Evolutionary conservation across 1,140 invertebrate species (phyloP).

Genomic region (Wasmannia auropunctata): DNA sequence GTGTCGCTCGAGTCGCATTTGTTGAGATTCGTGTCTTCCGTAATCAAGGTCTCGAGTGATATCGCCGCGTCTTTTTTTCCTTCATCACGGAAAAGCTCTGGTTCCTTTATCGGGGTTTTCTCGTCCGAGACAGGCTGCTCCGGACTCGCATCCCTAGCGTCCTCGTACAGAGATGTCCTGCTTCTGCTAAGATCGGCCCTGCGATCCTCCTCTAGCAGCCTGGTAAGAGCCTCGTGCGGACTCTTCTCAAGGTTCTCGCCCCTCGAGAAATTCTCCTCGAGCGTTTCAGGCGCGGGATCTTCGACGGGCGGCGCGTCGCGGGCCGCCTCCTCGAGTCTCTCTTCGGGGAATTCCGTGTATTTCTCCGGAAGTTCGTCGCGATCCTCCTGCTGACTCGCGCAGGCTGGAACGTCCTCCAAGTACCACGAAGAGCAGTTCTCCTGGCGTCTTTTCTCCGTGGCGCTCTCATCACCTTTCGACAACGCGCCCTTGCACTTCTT

Average conservation of each 20-base stretch:
- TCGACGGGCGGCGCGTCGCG: slow-evolving; percentile 39
- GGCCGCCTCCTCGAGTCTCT: slow-evolving; percentile 38
- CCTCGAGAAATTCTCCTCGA: slow-evolving; percentile 38
- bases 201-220: slow-evolving; percentile 59
- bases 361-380: slow-evolving; percentile 21
- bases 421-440: slow-evolving; percentile 81
- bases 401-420: slow-evolving; percentile 72
- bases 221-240: slow-evolving; percentile 27
- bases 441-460: slow-evolving; percentile 75
- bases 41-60: slow-evolving; percentile 54
- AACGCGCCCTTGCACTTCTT: slow-evolving; percentile 84
- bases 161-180: slow-evolving; percentile 75
- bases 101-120: neutral
- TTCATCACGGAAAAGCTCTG: neutral
- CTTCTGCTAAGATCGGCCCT: slow-evolving; percentile 64
- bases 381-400: slow-evolving; percentile 44
- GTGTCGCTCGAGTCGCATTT: slow-evolving; percentile 82
- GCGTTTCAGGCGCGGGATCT: neutral
- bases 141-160: slow-evolving; percentile 68
- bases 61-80: slow-evolving; percentile 47
- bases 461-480: slow-evolving; percentile 77
- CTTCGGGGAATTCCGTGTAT: slow-evolving; percentile 44
- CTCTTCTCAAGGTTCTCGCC: slow-evolving; percentile 2
- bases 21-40: slow-evolving; percentile 73
- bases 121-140: slow-evolving; percentile 35